These are phyloP conservation scores for Chloroceryle aenea DNA, from an alignment of 2,113 vertebrate species.

Conservation along the genomic window DNA sequence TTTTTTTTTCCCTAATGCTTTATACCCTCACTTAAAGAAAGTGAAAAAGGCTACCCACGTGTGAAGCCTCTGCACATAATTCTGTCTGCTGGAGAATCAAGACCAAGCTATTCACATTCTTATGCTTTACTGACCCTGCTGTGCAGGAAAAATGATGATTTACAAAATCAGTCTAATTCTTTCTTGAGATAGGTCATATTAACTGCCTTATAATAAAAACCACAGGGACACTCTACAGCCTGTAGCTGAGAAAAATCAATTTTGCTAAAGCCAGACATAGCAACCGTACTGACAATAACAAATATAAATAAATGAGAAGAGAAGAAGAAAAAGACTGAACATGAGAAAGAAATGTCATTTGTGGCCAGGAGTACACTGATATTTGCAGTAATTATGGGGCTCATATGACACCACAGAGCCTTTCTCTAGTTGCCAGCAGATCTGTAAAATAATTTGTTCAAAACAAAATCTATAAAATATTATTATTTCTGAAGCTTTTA, in stretches of 20 bases:
- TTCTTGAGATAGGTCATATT: constrained; percentile 26
- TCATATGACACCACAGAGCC: background rate
- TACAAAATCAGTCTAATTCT: constrained; percentile 29
- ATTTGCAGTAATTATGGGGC: background rate
- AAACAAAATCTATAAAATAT: constrained; percentile 20
- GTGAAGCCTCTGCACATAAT: background rate
- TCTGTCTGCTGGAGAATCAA: background rate
- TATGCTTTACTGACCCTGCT: background rate
- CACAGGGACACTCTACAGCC: background rate
- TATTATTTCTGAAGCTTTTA: constrained; percentile 14
- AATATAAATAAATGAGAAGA: constrained; percentile 49
- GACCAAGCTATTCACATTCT: background rate
- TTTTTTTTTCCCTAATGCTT: background rate
- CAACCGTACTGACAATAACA: constrained; percentile 6
- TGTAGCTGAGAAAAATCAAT: constrained; percentile 28
- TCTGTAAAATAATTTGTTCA: background rate
- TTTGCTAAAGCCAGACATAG: background rate
- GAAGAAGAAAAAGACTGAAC: background rate
- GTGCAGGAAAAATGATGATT: background rate
- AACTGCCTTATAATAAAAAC: constrained; percentile 31
- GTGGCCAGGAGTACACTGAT: background rate
- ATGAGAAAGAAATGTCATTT: background rate
- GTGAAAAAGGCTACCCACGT: accelerated
- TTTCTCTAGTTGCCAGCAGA: background rate
- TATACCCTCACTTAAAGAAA: background rate